These are phyloP conservation scores for Leuciscus idus DNA, from an alignment of 2,113 vertebrate species.

Conservation along the genomic window DNA sequence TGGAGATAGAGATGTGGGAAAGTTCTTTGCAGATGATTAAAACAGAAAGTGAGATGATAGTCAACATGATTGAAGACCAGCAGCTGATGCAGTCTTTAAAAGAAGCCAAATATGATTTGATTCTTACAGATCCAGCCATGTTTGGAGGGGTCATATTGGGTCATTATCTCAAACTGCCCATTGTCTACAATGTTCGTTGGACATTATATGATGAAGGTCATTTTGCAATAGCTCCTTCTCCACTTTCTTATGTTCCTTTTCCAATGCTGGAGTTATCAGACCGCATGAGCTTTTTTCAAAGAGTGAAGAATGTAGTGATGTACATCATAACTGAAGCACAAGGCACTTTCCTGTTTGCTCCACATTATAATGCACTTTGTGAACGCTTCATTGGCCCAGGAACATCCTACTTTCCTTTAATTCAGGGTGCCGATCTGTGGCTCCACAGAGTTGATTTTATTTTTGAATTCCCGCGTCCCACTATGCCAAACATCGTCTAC, in stretches of 20 bases:
- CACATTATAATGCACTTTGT: slow-evolving; percentile 6
- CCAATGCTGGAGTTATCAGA: slow-evolving; percentile 54
- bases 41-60: slow-evolving; percentile 39
- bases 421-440: slow-evolving; percentile 53
- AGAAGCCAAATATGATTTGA: slow-evolving; percentile 54
- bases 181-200: slow-evolving; percentile 64
- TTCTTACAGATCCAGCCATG: slow-evolving; percentile 57
- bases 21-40: neutral
- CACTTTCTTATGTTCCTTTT: slow-evolving; percentile 60
- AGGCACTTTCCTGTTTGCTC: no score
- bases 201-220: slow-evolving; percentile 52
- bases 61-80: slow-evolving; percentile 36
- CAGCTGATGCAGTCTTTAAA: slow-evolving; percentile 37
- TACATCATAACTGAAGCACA: slow-evolving; percentile 34
- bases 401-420: neutral
- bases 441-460: slow-evolving; percentile 51
- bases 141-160: slow-evolving; percentile 49
- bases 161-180: slow-evolving; percentile 60
- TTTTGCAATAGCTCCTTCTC: slow-evolving; percentile 60
- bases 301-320: slow-evolving; percentile 50
- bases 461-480: slow-evolving; percentile 55
- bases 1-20: slow-evolving; percentile 48
- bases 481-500: slow-evolving; percentile 56
- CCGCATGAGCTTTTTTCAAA: slow-evolving; percentile 59
- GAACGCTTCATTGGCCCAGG: slow-evolving; percentile 24